phyloP scores from a whole-genome alignment of 2,797 vertebrate genomes.

The Sebastes diploproa region DNA sequence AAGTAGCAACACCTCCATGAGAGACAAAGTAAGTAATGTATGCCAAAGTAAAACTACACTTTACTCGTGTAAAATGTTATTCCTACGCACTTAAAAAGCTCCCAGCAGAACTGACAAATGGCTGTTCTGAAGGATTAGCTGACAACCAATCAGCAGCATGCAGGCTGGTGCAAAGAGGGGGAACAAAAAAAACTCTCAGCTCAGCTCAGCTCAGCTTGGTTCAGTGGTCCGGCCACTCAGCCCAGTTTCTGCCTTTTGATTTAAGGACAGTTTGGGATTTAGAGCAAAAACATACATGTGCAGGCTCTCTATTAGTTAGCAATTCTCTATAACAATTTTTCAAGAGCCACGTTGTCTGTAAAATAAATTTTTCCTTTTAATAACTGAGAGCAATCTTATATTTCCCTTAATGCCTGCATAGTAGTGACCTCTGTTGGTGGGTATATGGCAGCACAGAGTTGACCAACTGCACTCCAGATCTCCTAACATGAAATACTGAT shows the following conservation, averaged over 20 bases:
- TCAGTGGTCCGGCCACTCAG: neutral
- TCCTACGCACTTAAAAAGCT: neutral
- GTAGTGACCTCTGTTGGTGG: slow-evolving; percentile 52
- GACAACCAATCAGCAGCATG: neutral
- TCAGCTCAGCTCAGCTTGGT: neutral
- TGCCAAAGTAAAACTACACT: neutral
- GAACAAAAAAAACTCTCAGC: neutral
- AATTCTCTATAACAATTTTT: neutral
- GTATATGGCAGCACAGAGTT: neutral
- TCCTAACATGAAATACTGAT: neutral
- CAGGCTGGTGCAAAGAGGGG: neutral
- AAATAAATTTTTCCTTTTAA: neutral
- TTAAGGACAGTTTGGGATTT: neutral
- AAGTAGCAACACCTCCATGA: neutral
- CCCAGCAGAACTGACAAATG: neutral
- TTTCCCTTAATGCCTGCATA: neutral
- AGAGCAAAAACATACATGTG: neutral
- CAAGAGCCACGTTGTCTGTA: neutral
- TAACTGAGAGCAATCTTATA: neutral
- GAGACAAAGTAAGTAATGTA: neutral
- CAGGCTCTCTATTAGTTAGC: neutral
- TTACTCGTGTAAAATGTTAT: neutral
- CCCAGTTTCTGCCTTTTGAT: neutral
- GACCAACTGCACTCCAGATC: neutral
- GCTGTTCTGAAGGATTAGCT: neutral